phyloP scores from a whole-genome alignment of 2,888 invertebrate species.

The Leptopilina drosophilae region DNA sequence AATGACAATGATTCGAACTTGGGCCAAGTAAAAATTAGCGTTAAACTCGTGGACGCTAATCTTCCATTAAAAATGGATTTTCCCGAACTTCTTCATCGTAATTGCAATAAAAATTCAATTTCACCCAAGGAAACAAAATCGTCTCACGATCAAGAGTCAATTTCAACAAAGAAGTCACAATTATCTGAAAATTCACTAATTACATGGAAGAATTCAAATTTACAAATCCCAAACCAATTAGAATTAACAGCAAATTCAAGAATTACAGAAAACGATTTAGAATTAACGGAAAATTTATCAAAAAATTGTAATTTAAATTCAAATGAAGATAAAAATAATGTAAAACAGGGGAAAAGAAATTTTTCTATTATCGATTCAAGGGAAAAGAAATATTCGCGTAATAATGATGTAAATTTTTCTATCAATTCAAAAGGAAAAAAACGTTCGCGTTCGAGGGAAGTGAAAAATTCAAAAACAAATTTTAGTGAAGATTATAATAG shows the following conservation, averaged over 20 bases:
- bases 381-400: too few relatives aligned
- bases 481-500: background rate
- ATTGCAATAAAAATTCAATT: background rate
- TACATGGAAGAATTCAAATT: too few relatives aligned
- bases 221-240: too few relatives aligned
- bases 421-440: too few relatives aligned
- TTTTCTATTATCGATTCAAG: too few relatives aligned
- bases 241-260: too few relatives aligned
- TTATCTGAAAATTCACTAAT: too few relatives aligned
- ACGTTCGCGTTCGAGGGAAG: background rate
- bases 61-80: constrained; percentile 1
- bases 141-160: too few relatives aligned
- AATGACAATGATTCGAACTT: constrained; percentile 22
- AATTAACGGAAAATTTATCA: too few relatives aligned
- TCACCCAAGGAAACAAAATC: background rate
- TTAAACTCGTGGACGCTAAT: background rate
- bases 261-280: background rate
- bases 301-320: too few relatives aligned
- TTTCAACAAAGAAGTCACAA: background rate
- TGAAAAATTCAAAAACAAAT: background rate
- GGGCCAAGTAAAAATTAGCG: constrained; percentile 16
- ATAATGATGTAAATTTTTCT: too few relatives aligned
- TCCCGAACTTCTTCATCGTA: background rate
- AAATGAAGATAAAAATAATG: background rate
- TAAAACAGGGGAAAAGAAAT: background rate